These are phyloP conservation scores for Alexandromys fortis DNA, from an alignment of 2,113 vertebrate genomes.

Conservation along the genomic window DNA sequence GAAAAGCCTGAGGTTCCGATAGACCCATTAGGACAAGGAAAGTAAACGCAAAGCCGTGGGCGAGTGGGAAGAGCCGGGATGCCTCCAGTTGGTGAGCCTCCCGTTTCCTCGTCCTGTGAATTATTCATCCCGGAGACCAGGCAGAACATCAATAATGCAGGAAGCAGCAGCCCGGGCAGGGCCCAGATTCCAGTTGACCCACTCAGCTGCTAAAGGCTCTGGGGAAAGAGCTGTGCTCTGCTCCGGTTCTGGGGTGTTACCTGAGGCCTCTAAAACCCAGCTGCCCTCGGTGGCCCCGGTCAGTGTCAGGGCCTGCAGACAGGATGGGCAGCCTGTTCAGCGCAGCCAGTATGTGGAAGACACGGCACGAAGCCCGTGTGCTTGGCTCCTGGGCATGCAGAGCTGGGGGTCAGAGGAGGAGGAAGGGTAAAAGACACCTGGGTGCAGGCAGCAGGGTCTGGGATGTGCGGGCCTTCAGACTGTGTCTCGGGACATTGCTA, in stretches of 20 bases:
- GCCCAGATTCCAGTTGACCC: constrained; percentile 56
- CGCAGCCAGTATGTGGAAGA: background rate
- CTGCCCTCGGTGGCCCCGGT: background rate
- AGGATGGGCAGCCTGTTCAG: background rate
- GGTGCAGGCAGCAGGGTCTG: background rate
- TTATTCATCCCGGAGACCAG: constrained; percentile 83
- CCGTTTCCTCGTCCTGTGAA: constrained; percentile 80
- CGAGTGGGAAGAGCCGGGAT: background rate
- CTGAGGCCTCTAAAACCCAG: background rate
- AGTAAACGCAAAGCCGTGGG: background rate
- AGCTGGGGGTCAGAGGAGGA: background rate
- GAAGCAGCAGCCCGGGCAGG: constrained; percentile 77
- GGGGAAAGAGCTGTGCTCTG: background rate
- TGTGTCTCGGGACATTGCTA: background rate
- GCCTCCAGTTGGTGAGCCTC: constrained; percentile 72
- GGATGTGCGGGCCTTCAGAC: background rate
- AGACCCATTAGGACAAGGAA: constrained; percentile 48
- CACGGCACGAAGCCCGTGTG: background rate
- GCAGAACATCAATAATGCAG: constrained; percentile 87
- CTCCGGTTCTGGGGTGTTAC: background rate
- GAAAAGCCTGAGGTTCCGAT: constrained; percentile 2
- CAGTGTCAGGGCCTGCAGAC: background rate
- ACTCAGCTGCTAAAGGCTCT: background rate
- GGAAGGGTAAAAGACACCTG: background rate
- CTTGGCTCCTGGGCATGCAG: background rate